A percentile compares a stretch with the other conserved stretches of the same genome.
phyloP scores from a whole-genome alignment of 2,888 invertebrate genomes.

The Phorcus lineatus region DNA sequence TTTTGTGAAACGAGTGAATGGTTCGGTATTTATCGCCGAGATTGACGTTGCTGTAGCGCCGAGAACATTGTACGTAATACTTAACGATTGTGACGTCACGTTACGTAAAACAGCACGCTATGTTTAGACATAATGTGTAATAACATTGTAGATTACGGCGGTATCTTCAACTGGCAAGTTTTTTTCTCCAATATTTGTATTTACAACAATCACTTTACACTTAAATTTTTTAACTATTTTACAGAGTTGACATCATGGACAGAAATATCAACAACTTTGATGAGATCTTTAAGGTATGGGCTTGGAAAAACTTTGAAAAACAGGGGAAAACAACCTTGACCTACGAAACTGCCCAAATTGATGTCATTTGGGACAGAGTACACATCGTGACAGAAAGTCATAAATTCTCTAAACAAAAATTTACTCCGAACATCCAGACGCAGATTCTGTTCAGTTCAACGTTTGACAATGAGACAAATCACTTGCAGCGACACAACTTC shows the following conservation, averaged over 20 bases:
- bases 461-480: neutral
- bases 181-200: no score
- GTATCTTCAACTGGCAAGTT: no score
- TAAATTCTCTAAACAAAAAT: neutral
- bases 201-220: no score
- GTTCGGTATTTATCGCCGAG: no score
- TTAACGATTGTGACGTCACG: no score
- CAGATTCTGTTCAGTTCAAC: conserved; percentile 15
- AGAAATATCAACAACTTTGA: neutral
- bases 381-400: neutral
- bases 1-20: no score
- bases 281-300: neutral
- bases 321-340: neutral
- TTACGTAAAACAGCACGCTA: no score
- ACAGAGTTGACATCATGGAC: neutral
- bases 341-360: neutral
- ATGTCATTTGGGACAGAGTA: neutral
- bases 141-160: no score
- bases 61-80: no score
- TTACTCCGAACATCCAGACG: neutral
- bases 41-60: no score
- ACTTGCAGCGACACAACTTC: neutral
- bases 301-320: neutral
- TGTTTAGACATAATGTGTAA: no score
- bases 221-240: no score